phyloP scores from a whole-genome alignment of 2,113 vertebrate species.

The Pionites leucogaster region DNA sequence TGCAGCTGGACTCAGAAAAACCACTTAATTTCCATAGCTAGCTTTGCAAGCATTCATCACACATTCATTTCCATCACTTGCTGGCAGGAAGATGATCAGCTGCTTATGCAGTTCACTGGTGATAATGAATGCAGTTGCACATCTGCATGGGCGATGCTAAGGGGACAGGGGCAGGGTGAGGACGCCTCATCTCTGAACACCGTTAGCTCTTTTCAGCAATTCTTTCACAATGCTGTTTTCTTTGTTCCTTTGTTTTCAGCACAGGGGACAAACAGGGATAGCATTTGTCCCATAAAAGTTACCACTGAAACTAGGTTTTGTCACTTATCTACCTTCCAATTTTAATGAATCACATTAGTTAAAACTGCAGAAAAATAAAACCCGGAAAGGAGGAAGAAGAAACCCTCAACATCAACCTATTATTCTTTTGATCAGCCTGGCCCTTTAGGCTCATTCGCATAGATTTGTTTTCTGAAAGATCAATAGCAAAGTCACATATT shows the following conservation, averaged over 20 bases:
- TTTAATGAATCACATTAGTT: constrained; percentile 35
- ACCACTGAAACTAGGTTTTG: background rate
- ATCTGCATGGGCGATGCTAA: no score
- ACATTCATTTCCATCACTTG: background rate
- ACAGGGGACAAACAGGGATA: background rate
- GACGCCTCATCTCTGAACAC: background rate
- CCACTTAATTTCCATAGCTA: accelerated
- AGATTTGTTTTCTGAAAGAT: constrained; percentile 23
- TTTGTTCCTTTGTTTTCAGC: background rate
- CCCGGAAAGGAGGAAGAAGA: background rate
- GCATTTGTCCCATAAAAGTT: background rate
- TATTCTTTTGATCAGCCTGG: constrained; percentile 24
- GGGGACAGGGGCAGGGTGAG: background rate
- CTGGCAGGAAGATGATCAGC: background rate
- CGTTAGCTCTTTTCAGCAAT: background rate
- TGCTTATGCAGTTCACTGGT: background rate
- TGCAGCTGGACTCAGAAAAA: background rate
- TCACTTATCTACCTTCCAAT: background rate
- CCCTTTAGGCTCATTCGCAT: constrained; percentile 42
- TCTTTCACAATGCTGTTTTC: background rate
- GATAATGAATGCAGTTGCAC: background rate
- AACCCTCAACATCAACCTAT: background rate
- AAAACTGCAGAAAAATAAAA: background rate
- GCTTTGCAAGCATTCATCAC: background rate
- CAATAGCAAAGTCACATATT: background rate